phyloP scores from a whole-genome alignment of 2,113 vertebrate species.

The Malurus alboscapulatus region DNA sequence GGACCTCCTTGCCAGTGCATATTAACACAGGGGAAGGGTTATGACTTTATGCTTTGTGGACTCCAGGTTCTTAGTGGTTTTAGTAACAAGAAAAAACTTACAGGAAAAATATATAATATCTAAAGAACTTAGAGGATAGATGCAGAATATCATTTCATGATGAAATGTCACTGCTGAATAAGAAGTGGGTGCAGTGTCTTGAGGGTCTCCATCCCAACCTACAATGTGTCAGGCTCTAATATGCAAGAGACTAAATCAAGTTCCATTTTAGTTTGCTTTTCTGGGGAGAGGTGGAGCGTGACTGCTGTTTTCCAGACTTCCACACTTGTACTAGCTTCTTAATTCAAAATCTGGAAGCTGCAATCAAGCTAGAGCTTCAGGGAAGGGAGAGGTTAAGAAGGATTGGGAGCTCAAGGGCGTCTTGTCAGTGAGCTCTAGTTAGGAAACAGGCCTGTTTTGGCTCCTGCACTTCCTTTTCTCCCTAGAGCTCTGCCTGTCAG shows the following conservation, averaged over 20 bases:
- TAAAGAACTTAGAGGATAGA: neutral
- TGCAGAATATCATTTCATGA: neutral
- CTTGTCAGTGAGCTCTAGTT: conserved; percentile 59
- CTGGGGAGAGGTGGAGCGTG: neutral
- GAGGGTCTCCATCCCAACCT: neutral
- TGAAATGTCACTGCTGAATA: neutral
- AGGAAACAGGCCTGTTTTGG: conserved; percentile 64
- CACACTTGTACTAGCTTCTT: neutral
- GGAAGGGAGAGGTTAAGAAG: conserved; percentile 44
- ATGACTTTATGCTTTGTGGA: neutral
- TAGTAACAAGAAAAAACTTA: neutral
- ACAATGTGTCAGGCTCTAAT: neutral
- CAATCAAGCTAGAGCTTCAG: conserved; percentile 30
- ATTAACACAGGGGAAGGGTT: neutral
- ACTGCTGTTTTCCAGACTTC: neutral
- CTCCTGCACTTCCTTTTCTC: conserved; percentile 60
- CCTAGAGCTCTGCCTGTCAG: conserved; percentile 70
- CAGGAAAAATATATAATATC: neutral
- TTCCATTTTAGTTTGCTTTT: neutral
- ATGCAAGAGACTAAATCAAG: neutral
- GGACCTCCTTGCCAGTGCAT: neutral
- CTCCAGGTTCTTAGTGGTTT: neutral
- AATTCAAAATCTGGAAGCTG: neutral
- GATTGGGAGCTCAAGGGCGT: conserved; percentile 18
- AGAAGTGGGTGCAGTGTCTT: neutral